Percentiles rank a stretch among this genome's conserved stretches.
Evolutionary conservation across 64 coral and sea anemone genomes (phyloP).

Genomic region (Pachyseris speciosa): DNA sequence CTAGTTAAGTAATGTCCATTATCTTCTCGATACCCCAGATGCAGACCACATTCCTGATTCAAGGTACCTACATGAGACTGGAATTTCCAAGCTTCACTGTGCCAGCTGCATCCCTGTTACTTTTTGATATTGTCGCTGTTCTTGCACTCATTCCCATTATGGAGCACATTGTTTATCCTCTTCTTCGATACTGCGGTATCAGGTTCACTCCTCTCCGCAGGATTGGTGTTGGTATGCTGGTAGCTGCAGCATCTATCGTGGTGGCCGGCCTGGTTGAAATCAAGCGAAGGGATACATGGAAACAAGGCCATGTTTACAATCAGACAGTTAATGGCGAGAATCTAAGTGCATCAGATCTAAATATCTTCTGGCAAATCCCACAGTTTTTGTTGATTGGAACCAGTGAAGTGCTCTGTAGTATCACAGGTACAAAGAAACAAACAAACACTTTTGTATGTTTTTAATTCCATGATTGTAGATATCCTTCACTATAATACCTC

Average conservation of each 20-base stretch:
- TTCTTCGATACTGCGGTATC: slow-evolving; percentile 29
- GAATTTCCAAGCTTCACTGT: slow-evolving; percentile 12
- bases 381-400: slow-evolving; percentile 63
- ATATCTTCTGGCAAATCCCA: slow-evolving; percentile 64
- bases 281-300: neutral
- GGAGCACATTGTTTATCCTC: slow-evolving; percentile 68
- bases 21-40: slow-evolving; percentile 64
- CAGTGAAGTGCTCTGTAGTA: slow-evolving; percentile 37
- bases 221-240: slow-evolving; percentile 77
- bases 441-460: neutral
- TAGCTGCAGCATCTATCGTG: slow-evolving; percentile 62
- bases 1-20: neutral
- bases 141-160: slow-evolving; percentile 73
- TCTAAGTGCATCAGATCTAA: slow-evolving; percentile 36
- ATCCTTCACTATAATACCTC: no score
- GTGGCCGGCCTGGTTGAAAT: slow-evolving; percentile 78
- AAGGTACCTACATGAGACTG: slow-evolving; percentile 81
- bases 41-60: slow-evolving; percentile 65
- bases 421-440: slow-evolving; percentile 48
- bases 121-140: slow-evolving; percentile 56
- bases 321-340: slow-evolving; percentile 16
- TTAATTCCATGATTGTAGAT: neutral
- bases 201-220: slow-evolving; percentile 61
- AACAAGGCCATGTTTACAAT: neutral
- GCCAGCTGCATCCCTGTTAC: slow-evolving; percentile 63